Conservation (phyloP, 2,113 vertebrate species). For the Macaca fascicularis region DNA sequence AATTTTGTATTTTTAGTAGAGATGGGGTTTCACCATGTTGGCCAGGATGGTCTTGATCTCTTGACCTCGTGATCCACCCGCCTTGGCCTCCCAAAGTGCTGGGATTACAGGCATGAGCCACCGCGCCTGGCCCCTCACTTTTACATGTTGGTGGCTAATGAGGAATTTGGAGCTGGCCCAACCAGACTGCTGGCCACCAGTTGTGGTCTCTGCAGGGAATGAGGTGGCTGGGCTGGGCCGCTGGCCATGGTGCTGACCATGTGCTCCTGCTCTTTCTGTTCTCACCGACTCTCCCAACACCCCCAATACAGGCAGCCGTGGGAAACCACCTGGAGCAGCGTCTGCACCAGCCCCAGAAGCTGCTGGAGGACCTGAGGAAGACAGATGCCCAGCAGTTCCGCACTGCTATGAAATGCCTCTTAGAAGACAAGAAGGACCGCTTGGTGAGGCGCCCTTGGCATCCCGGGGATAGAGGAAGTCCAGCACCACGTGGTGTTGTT, state of each 20-base stretch:
- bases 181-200: fast-evolving
- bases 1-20: no score
- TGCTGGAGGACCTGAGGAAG: constrained; percentile 81
- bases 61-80: no score
- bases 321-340: constrained; percentile 80
- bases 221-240: fast-evolving
- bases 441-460: constrained; percentile 77
- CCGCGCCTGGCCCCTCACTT: background rate
- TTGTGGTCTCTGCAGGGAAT: background rate
- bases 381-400: constrained; percentile 82
- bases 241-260: constrained; percentile 25
- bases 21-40: no score
- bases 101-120: no score
- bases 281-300: background rate
- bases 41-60: no score
- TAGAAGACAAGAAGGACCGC: constrained; percentile 77
- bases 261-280: background rate
- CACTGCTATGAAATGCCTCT: constrained; percentile 83
- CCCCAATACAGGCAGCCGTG: constrained; percentile 78
- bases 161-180: background rate
- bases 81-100: no score
- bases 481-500: background rate
- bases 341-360: constrained; percentile 82
- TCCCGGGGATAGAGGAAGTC: fast-evolving
- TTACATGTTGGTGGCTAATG: background rate